phyloP scores from a whole-genome alignment of 1,140 invertebrate genomes.

The Mercenaria mercenaria region DNA sequence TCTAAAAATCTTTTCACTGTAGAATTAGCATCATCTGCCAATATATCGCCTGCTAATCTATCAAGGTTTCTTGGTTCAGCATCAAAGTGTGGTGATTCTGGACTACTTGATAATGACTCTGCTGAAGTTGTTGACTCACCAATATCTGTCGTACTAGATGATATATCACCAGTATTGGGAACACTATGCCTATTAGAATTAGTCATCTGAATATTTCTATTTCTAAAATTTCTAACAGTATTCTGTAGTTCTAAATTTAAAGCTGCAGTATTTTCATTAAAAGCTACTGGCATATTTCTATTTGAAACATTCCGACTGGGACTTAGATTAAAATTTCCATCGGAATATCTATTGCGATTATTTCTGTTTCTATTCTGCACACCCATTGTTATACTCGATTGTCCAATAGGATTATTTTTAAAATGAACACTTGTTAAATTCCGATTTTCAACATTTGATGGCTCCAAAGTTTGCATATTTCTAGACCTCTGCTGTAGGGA shows the following conservation, averaged over 20 bases:
- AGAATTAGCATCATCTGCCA: conserved; percentile 48
- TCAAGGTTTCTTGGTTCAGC: not conserved
- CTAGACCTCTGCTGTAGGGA: not conserved
- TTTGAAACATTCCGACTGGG: not conserved
- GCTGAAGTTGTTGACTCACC: conserved; percentile 56
- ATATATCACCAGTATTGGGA: not conserved
- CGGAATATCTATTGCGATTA: conserved; percentile 48
- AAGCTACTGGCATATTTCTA: not conserved
- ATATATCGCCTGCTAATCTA: not conserved
- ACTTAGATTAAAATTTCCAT: conserved; percentile 17
- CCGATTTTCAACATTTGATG: not conserved
- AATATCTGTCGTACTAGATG: conserved; percentile 58
- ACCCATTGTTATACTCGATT: conserved; percentile 51
- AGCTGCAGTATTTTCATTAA: not conserved
- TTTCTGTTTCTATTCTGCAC: conserved; percentile 49
- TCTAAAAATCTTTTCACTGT: conserved; percentile 48
- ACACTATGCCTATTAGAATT: not conserved
- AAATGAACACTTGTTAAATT: conserved; percentile 46
- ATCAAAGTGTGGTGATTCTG: conserved; percentile 16
- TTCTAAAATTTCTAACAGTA: conserved; percentile 36
- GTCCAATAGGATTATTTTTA: conserved; percentile 43
- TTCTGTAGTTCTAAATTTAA: conserved; percentile 58
- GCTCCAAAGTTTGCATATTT: not conserved
- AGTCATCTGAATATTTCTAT: not conserved
- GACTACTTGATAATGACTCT: conserved; percentile 52